A percentile compares a stretch with the other conserved stretches of the same genome.
phyloP scores from a whole-genome alignment of 2,888 invertebrate genomes.

The Drosophila dives region DNA sequence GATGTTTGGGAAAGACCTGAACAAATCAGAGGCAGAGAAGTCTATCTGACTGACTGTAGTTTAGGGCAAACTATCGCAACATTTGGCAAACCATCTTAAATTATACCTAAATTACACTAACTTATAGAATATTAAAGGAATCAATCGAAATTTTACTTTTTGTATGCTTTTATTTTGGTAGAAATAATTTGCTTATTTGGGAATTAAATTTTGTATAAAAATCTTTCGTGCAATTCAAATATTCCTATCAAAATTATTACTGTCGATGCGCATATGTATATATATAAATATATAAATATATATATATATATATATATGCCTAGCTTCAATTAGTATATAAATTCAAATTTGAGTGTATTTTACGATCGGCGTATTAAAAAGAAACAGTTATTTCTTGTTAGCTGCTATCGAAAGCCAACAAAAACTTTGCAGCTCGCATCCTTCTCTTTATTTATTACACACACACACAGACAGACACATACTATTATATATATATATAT shows the following conservation, averaged over 20 bases:
- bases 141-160: not conserved
- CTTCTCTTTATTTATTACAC: constrained; percentile 41
- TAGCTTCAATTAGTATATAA: not conserved
- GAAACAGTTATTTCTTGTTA: not conserved
- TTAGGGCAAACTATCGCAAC: not conserved
- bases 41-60: not conserved
- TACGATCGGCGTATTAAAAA: not conserved
- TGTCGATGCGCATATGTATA: not conserved
- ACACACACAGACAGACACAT: constrained; percentile 14
- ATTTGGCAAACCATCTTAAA: not conserved
- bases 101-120: not conserved
- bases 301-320: not conserved
- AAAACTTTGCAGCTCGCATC: constrained; percentile 47
- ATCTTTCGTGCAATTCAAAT: not conserved
- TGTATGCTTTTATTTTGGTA: not conserved
- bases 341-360: not conserved
- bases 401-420: constrained; percentile 14
- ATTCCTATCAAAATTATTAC: not conserved
- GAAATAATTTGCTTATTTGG: not conserved
- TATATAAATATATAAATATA: not conserved
- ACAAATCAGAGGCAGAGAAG: not conserved
- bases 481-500: constrained; percentile 1
- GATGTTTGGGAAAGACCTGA: not conserved
- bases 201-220: not conserved
- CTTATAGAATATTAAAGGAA: no score